Base-by-base conservation (phyloP, 2,888 invertebrate species). In the Diarsia rubi region DNA sequence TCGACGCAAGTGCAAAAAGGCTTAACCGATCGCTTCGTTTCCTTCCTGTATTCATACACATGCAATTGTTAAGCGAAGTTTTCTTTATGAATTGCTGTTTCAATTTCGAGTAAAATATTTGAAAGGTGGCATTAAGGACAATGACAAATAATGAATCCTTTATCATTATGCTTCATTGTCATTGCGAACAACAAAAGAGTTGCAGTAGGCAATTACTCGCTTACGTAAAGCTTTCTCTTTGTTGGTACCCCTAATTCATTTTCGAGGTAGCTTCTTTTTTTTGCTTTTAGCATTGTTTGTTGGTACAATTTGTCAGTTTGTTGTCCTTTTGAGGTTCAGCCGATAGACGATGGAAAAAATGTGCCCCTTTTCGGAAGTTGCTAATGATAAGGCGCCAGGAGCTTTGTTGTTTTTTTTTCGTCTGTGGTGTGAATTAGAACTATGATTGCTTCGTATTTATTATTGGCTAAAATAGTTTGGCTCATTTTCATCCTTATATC, bases 341-440 rank as follows among this genome's bases (percentile, higher is more conserved):
- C 94, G 94, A 92, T 94, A 93, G 94, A 92, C 92, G 31, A 80
- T 78, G 87, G 93, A 95, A 95, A 91, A 95, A 94, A 89, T 83
- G 81, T 88, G 91, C 88, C 90, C 88, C 92, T 92, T 94, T 96
- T 96, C 95, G 96, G 96, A 96, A 95, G 95, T 95, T 88, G 88
- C 93, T 95, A 95, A 96, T 96, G 93, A 95, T 92, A 95, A 93
- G 96, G 96, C 96, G 96, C 95, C 96, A 93, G 94, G 92, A 94
- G 95, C 94, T 94, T 95, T 93, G 92, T 90, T 89, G 79, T 82
- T 91, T 92, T 93, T 69, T 92, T 92, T 89, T 83, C 77, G 87
- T 90, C 89, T 89, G 86, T 90, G 89, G 92, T 92, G 90, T 91
- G 92, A 94, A 93, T 91, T 90, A 88, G 90, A 89, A 82, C 87